phyloP scores from a whole-genome alignment of 1,140 invertebrate genomes.

The Drosophila repleta region DNA sequence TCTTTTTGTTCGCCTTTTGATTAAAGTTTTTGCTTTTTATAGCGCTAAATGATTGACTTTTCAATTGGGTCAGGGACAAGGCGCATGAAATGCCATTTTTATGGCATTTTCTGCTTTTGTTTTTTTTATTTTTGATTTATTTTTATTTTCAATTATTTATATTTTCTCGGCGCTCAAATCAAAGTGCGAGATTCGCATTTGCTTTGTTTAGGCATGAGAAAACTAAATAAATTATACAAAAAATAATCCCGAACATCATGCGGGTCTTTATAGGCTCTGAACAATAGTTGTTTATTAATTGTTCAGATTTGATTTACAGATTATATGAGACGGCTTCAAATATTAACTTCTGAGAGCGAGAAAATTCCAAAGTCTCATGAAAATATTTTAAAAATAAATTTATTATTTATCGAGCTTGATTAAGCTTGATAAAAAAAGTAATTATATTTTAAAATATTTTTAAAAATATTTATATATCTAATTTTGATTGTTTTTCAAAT shows the following conservation, averaged over 20 bases:
- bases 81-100: conserved; percentile 22
- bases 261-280: no score
- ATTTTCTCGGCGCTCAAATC: conserved; percentile 3
- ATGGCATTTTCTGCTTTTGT: conserved; percentile 12
- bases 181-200: conserved; percentile 19
- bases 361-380: no score
- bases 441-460: no score
- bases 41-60: conserved; percentile 29
- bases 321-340: no score
- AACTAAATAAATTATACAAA: not conserved
- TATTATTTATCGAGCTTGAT: no score
- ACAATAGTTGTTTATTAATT: no score
- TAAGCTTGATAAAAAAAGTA: no score
- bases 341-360: no score
- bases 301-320: no score
- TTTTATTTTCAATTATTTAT: conserved; percentile 8
- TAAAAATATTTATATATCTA: no score
- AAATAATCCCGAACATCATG: not conserved
- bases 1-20: conserved; percentile 29
- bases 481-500: no score
- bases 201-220: not conserved
- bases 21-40: conserved; percentile 45
- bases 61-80: conserved; percentile 72
- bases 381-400: no score
- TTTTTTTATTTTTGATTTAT: conserved; percentile 13